Base-by-base conservation (phyloP, 2,113 vertebrate species). In the Nematolebias whitei region DNA sequence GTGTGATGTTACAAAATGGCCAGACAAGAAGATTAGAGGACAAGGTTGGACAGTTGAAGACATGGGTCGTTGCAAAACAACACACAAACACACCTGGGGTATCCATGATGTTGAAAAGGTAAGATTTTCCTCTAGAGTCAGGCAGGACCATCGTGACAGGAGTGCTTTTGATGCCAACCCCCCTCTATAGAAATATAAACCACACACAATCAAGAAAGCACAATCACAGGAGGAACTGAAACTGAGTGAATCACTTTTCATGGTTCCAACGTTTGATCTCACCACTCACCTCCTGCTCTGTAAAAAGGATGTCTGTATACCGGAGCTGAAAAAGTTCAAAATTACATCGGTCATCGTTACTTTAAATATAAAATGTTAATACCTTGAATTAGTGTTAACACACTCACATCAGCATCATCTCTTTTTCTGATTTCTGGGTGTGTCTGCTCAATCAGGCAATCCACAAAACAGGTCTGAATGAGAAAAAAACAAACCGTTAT, bases 71-170 rank as follows among this genome's bases (percentile, higher is more conserved):
- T n/a, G 18, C 7, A n/a, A 45, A 45, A 45, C 26, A 3, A 29
- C 43, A 44, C 41, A 44, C 41, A 26, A 26, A 26, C 22, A 14
- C 87, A 99, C 98, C 98, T 93, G 98, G 98, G 2, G 97, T 99
- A 83, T 99, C 98, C 86, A 99, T 99, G 86, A 99, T 93, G 87
- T 99, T 99, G 89, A 99, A 98, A 32, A 99, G 96, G 81, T 98
- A 99, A 14, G 98, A 99, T 77, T 99, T 99, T 2, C 94, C 98
- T 71, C 97, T 96, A 63, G 98, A 99, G 83, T 99, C 98, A 0
- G 98, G 98, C 64, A 99, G 91, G 22, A 99, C 98, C 90, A 99
- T 94, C 0, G 98, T 99, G 83, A 99, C 96, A 0, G 98, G 98
- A 0, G 96, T 96, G 80, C 98, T 99, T 89, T 99, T 99, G 89